Percentiles rank a stretch among this genome's conserved stretches.
These are phyloP conservation scores for Metopolophium dirhodum DNA, from an alignment of 1,140 invertebrate species.

Conservation along the genomic window DNA sequence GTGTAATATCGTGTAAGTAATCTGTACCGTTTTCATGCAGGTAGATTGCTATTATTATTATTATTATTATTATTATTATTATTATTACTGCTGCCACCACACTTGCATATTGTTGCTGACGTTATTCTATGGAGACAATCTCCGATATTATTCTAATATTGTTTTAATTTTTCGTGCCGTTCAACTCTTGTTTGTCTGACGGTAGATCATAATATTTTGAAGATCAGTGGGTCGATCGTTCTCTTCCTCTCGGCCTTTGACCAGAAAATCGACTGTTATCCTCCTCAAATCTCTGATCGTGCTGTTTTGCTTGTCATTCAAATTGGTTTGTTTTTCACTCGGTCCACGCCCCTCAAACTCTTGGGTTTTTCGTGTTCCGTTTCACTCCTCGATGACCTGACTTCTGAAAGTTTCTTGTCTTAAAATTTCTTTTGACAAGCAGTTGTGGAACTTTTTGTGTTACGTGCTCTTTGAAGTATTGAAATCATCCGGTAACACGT, in stretches of 20 bases:
- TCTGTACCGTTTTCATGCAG: background rate
- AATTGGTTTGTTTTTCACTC: background rate
- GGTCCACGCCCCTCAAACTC: slow-evolving; percentile 2
- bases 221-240: too few species aligned
- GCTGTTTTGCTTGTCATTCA: background rate
- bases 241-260: background rate
- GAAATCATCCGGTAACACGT: background rate
- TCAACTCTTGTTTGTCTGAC: too few species aligned
- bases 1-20: background rate
- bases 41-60: background rate
- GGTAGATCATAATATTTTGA: too few species aligned
- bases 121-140: background rate
- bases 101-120: background rate
- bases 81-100: background rate
- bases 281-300: background rate
- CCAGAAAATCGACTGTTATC: background rate
- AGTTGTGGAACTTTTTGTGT: background rate
- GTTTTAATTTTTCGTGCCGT: background rate
- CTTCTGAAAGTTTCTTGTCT: background rate
- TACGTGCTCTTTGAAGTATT: background rate
- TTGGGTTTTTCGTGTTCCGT: background rate
- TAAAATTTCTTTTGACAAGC: background rate
- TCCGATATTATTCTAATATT: background rate
- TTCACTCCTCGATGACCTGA: background rate
- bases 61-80: background rate